Base-by-base conservation (phyloP, 2,888 invertebrate genomes). In the Marronus borbonicus region DNA sequence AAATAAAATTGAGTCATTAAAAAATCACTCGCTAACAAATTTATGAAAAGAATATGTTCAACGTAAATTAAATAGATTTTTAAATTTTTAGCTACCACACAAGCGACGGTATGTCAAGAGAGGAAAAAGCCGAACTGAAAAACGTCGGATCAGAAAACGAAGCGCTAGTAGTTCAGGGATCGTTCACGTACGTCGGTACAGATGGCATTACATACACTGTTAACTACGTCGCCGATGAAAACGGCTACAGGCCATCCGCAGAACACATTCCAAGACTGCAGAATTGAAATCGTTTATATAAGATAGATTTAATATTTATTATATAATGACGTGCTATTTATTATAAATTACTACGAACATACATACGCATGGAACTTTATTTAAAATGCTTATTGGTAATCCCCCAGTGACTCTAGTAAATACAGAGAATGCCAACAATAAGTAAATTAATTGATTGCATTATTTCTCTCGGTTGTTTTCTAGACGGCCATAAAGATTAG, bases 141-240 rank as follows among this genome's bases (percentile, higher is more conserved):
- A 90, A 91, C 83, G 79, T 81, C 14, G 91, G 90, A 1, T 82
- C 89, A 0, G 89, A 90, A 7, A 86, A 89, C 80, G 90, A 90
- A 80, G 88, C 88, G 12, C 24, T 90, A 0, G 87, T 85, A 3
- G 90, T 92, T 65, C 87, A 88, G n/a, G 92, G 92, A 3, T 90
- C 91, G 81, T 92, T 90, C 80, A 90, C 90, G 0, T 92, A 92
- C 83, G 86, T 89, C 78, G 91, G 91, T 50, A 88, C 90, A 1
- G 88, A 88, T 78, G 92, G 92, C 24, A 88, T 89, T 78, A 89
- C 89, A 44, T 91, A 91, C 83, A 89, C 88, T 10, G 89, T 91
- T 8, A 86, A 88, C 49, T 92, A 91, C 83, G 89, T 89, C 36
- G 92, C 92, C 3, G 91, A 92, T 80, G 90, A 91, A 82, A 90